A percentile compares a stretch with the other conserved stretches of the same genome.
phyloP scores from a whole-genome alignment of 2,888 invertebrate genomes.

The Dynastes hyllus region DNA sequence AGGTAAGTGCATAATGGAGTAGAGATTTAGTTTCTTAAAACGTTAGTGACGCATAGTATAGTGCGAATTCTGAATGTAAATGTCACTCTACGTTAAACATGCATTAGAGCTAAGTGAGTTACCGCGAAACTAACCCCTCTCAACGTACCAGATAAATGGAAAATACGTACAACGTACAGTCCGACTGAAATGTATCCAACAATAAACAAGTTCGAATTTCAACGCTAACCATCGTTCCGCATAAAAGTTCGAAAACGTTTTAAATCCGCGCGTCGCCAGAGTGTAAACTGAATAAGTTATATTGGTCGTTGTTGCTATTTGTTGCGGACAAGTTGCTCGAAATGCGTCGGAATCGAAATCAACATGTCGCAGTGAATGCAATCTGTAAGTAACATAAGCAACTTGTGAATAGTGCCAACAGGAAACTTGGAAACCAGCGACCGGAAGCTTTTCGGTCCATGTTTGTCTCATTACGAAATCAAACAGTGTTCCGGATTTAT shows the following conservation, averaged over 20 bases:
- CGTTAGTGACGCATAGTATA: neutral
- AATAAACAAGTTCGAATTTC: slow-evolving; percentile 21
- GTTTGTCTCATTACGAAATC: slow-evolving; percentile 69
- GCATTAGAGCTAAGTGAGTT: neutral
- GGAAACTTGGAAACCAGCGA: slow-evolving; percentile 61
- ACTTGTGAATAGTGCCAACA: slow-evolving; percentile 63
- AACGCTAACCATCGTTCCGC: slow-evolving; percentile 13
- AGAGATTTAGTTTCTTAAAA: too few relatives aligned
- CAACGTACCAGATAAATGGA: neutral
- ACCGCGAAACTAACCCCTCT: slow-evolving; percentile 2
- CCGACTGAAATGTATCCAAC: neutral
- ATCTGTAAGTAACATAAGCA: slow-evolving; percentile 55
- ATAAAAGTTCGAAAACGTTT: slow-evolving; percentile 45
- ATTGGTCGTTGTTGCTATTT: slow-evolving; percentile 32
- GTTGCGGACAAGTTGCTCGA: slow-evolving; percentile 41
- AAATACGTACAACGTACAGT: neutral
- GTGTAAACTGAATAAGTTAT: slow-evolving; percentile 37
- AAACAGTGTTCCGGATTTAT: slow-evolving; percentile 67
- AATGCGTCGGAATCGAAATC: slow-evolving; percentile 57
- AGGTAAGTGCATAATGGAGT: too few relatives aligned
- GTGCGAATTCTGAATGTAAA: neutral
- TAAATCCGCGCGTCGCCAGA: slow-evolving; percentile 15
- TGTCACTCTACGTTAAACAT: neutral
- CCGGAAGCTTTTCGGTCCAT: slow-evolving; percentile 65
- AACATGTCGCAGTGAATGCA: slow-evolving; percentile 56